Percentiles rank a stretch among this genome's conserved stretches.
Conservation (phyloP, 2,113 vertebrate genomes). For the Odobenus rosmarus region DNA sequence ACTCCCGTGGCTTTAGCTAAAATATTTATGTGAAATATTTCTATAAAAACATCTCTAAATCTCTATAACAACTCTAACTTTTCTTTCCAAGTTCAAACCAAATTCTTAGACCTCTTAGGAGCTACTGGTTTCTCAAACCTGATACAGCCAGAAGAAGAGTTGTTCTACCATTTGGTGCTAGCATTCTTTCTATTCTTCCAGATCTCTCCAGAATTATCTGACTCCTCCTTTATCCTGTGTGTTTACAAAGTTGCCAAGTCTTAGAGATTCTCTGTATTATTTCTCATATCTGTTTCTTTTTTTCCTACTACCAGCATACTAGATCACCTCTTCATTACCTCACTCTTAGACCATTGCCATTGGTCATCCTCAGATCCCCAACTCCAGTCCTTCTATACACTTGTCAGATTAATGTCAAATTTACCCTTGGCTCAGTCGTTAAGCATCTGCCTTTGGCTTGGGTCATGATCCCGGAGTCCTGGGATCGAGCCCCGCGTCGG, state of each 20-base stretch:
- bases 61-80: background rate
- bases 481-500: too few species aligned
- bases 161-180: background rate
- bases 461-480: too few species aligned
- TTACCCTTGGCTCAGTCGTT: background rate
- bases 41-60: background rate
- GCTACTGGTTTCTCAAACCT: background rate
- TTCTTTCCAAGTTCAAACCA: constrained; percentile 1
- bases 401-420: background rate
- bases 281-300: background rate
- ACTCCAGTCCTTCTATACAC: background rate
- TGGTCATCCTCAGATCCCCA: background rate
- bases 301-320: background rate
- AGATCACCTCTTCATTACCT: background rate
- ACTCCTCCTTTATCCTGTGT: background rate
- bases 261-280: background rate
- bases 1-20: background rate
- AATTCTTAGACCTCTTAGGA: background rate
- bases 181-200: background rate
- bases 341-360: background rate
- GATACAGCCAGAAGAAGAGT: background rate
- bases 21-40: constrained; percentile 17
- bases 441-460: too few species aligned
- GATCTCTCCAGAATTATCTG: background rate
- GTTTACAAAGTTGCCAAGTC: background rate